Base-by-base conservation (phyloP, 2,797 vertebrate species). In the Acanthurus tractus region DNA sequence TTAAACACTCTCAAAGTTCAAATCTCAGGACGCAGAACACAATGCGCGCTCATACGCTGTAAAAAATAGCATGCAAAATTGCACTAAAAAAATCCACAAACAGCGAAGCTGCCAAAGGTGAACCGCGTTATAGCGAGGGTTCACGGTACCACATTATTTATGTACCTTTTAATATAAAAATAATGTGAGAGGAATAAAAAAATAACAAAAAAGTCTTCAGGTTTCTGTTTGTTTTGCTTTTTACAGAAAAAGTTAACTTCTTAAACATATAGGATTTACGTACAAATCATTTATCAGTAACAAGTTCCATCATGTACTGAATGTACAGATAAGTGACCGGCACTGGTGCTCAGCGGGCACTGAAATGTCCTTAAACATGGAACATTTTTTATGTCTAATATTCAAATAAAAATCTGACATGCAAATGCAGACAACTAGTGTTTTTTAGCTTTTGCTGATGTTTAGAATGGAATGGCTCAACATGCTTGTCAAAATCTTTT, bases 61-160 rank as follows among this genome's bases (percentile, higher is more conserved):
- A n/a, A n/a, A n/a, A n/a, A n/a, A n/a, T n/a, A n/a, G n/a, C n/a
- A n/a, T n/a, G n/a, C n/a, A n/a, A n/a, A n/a, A n/a, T n/a, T n/a
- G n/a, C n/a, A n/a, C n/a, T n/a, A n/a, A n/a, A n/a, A n/a, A n/a
- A n/a, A n/a, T n/a, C n/a, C n/a, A n/a, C n/a, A n/a, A n/a, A n/a
- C n/a, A n/a, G n/a, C n/a, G n/a, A n/a, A n/a, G n/a, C n/a, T n/a
- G n/a, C n/a, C n/a, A n/a, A n/a, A n/a, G n/a, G n/a, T n/a, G n/a
- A n/a, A n/a, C n/a, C n/a, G n/a, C n/a, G n/a, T n/a, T n/a, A n/a
- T n/a, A n/a, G n/a, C n/a, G n/a, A n/a, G n/a, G n/a, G n/a, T n/a
- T n/a, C n/a, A n/a, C n/a, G n/a, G n/a, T n/a, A 64, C 29, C 34
- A 53, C 34, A 20, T 14, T 75, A 70, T 89, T 73, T 65, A 77